Percentiles rank a stretch among this genome's conserved stretches.
These are phyloP conservation scores for Drosophila phalerata DNA, from an alignment of 2,888 invertebrate genomes.

Conservation along the genomic window DNA sequence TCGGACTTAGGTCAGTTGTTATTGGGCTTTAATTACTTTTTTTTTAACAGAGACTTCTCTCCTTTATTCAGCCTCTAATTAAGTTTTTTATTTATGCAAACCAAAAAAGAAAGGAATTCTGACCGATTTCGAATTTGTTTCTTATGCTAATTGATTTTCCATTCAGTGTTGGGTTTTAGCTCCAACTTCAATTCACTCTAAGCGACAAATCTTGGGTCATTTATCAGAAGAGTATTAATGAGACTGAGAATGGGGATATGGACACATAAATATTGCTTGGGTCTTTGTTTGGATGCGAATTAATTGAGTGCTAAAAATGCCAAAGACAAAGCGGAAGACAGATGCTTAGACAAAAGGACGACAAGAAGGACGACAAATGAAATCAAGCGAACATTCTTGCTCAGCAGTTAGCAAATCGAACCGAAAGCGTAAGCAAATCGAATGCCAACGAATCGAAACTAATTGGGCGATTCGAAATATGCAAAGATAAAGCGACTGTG, in stretches of 20 bases:
- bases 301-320: slow-evolving; percentile 75
- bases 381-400: slow-evolving; percentile 71
- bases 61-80: slow-evolving; percentile 63
- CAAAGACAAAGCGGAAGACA: slow-evolving; percentile 44
- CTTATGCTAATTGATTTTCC: slow-evolving; percentile 70
- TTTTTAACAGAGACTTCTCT: slow-evolving; percentile 23
- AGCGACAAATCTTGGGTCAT: slow-evolving; percentile 38
- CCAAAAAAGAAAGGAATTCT: slow-evolving; percentile 28
- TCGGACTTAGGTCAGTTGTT: slow-evolving; percentile 43
- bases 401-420: slow-evolving; percentile 53
- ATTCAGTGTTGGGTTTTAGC: slow-evolving; percentile 53
- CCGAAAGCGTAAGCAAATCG: slow-evolving; percentile 50
- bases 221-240: slow-evolving; percentile 57
- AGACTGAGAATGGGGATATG: background rate
- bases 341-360: slow-evolving; percentile 40
- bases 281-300: slow-evolving; percentile 58
- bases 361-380: slow-evolving; percentile 48
- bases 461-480: slow-evolving; percentile 75
- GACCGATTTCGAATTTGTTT: slow-evolving; percentile 19
- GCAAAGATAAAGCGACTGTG: slow-evolving; percentile 73
- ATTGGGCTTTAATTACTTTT: slow-evolving; percentile 74
- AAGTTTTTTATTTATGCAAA: slow-evolving; percentile 79
- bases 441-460: slow-evolving; percentile 76
- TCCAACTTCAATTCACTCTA: slow-evolving; percentile 22
- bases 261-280: slow-evolving; percentile 52